Evolutionary conservation across 2,113 vertebrate species (phyloP), one percentile per base, ranked within the genome.

Genomic region (Antechinus stuartii): DNA sequence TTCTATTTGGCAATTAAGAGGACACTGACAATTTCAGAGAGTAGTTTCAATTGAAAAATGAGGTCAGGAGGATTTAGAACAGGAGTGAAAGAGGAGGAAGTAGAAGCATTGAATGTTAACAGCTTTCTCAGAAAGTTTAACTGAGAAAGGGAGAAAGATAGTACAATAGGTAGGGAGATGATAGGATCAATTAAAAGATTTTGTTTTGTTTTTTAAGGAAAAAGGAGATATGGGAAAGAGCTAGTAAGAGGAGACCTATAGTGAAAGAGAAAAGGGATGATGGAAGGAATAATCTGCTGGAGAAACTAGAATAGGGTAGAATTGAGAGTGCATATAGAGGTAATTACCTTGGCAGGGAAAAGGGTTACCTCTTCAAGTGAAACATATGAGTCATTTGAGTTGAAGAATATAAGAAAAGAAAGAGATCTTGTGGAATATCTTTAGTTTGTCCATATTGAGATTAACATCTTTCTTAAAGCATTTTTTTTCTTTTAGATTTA

Each of bases 401-500:
- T 76, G 35, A 76, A 76, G 35, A 76, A n/a, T 76, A 76, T n/a
- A n/a, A 24, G 57, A 68, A 16, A n/a, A 76, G 61, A 76, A 14
- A 68, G 25, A 57, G 61, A 76, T 76, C 35, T 76, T 76, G 61
- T n/a, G 14, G 61, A n/a, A 76, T 19, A 35, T 76, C 35, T 76
- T 76, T 8, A n/a, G 61, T 7, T 76, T n/a, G 68, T 8, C 35
- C 50, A 2, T 12, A 8, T 89, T 26, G 10, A 2, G 0, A 91
- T 11, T 90, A 0, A 10, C 3, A 0, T 54, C 11, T 22, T 90
- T 94, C 93, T 91, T 42, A 84, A 84, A 84, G 68, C n/a, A 42
- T 42, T 84, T 23, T 12, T 84, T 96, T 52, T 52, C 90, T 96
- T 76, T 24, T 0, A 98, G 97, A 94, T 25, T 56, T 97, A 93